Conservation (phyloP, 1,140 invertebrate species). For the Drosophila chauvacae region DNA sequence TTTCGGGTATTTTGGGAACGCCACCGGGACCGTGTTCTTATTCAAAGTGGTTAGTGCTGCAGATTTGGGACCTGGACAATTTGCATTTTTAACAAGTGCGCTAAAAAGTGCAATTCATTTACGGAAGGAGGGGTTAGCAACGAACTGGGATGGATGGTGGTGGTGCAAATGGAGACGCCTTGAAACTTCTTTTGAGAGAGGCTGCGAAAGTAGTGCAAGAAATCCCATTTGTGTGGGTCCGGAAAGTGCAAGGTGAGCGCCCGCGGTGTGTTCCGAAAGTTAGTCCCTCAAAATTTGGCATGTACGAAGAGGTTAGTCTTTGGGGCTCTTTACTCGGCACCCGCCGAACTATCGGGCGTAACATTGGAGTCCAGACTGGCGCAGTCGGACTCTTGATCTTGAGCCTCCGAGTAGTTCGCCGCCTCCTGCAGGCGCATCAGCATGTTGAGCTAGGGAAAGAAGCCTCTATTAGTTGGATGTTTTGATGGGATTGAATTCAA, state of each 20-base stretch:
- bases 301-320: slow-evolving; percentile 61
- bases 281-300: slow-evolving; percentile 68
- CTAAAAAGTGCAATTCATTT: slow-evolving; percentile 82
- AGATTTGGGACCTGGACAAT: slow-evolving; percentile 37
- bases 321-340: slow-evolving; percentile 73
- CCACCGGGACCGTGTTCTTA: slow-evolving; percentile 9
- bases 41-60: slow-evolving; percentile 1
- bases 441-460: slow-evolving; percentile 92
- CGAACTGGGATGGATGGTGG: slow-evolving; percentile 1
- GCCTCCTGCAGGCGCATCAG: slow-evolving; percentile 97
- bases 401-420: slow-evolving; percentile 94
- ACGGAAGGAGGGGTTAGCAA: slow-evolving; percentile 3
- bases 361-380: slow-evolving; percentile 91
- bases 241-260: slow-evolving; percentile 1
- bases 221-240: slow-evolving; percentile 67
- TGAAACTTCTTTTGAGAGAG: slow-evolving; percentile 74
- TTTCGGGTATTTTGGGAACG: slow-evolving; percentile 23
- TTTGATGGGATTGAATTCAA: background rate
- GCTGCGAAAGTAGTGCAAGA: slow-evolving; percentile 81
- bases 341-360: slow-evolving; percentile 88
- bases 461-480: background rate
- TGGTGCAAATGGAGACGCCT: slow-evolving; percentile 76
- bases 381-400: slow-evolving; percentile 93
- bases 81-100: slow-evolving; percentile 84
- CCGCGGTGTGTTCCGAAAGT: slow-evolving; percentile 32